Conservation (phyloP, 2,888 invertebrate species). For the Dasysyrphus tricinctus region DNA sequence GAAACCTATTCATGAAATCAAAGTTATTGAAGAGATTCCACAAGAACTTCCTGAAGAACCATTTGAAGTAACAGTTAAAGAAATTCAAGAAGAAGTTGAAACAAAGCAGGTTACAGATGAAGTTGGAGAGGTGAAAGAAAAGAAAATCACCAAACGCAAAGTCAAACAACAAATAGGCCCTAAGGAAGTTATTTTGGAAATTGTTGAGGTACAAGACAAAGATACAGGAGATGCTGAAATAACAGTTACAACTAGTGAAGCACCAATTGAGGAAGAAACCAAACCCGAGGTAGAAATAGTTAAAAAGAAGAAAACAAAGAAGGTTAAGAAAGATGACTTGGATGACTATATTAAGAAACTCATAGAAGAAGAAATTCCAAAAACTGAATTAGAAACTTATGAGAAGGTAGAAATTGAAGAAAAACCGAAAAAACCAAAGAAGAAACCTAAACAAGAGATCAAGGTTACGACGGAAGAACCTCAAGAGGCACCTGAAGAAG, state of each 20-base stretch:
- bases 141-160: slow-evolving; percentile 81
- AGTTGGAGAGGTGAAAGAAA: slow-evolving; percentile 81
- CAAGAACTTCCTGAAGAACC: slow-evolving; percentile 70
- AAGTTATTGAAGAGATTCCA: slow-evolving; percentile 77
- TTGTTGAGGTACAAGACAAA: slow-evolving; percentile 83
- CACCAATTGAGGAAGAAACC: slow-evolving; percentile 62
- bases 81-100: slow-evolving; percentile 79
- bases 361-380: slow-evolving; percentile 79
- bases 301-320: slow-evolving; percentile 79
- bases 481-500: slow-evolving; percentile 61
- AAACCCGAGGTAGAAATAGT: slow-evolving; percentile 67
- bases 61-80: slow-evolving; percentile 77
- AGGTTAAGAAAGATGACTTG: slow-evolving; percentile 79
- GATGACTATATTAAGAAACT: slow-evolving; percentile 79
- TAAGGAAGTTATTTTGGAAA: slow-evolving; percentile 82
- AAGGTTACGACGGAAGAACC: slow-evolving; percentile 77
- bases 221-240: slow-evolving; percentile 82
- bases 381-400: slow-evolving; percentile 80
- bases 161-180: slow-evolving; percentile 82
- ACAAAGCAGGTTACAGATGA: slow-evolving; percentile 79
- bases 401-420: slow-evolving; percentile 79
- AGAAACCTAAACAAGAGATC: slow-evolving; percentile 77
- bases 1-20: slow-evolving; percentile 55
- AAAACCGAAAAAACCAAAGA: slow-evolving; percentile 76
- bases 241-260: slow-evolving; percentile 78